phyloP scores from a whole-genome alignment of 2,888 invertebrate species.

The Drepana falcataria region DNA sequence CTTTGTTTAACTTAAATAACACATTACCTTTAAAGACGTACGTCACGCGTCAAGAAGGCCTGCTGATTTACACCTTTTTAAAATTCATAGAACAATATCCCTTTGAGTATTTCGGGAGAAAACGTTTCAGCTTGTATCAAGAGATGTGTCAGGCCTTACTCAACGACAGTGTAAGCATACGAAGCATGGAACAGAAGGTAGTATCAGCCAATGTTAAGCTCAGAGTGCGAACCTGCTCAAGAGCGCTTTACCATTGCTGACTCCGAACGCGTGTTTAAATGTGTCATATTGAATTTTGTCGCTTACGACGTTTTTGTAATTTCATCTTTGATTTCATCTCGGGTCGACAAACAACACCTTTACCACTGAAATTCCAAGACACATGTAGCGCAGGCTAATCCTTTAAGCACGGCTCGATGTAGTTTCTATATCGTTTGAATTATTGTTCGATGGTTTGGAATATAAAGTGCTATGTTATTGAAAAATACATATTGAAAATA shows the following conservation, averaged over 20 bases:
- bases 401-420: not conserved
- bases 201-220: too few species aligned
- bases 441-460: not conserved
- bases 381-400: not conserved
- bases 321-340: slow-evolving; percentile 9
- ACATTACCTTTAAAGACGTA: not conserved
- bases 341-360: not conserved
- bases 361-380: not conserved
- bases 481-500: not conserved
- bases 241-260: too few species aligned
- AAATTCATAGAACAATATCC: not conserved
- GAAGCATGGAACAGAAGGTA: not conserved
- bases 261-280: too few species aligned
- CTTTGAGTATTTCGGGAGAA: not conserved
- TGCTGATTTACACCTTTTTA: not conserved
- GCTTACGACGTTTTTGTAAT: too few species aligned
- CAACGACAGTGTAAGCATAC: slow-evolving; percentile 4
- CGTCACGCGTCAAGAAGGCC: not conserved
- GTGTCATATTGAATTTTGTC: too few species aligned
- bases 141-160: slow-evolving; percentile 12
- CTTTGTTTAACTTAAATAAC: too few species aligned
- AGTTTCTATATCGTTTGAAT: not conserved
- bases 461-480: not conserved
- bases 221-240: too few species aligned
- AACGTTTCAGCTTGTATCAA: not conserved